A percentile compares a stretch with the other conserved stretches of the same genome.
These are phyloP conservation scores for Dipodomys stephensi DNA, from an alignment of 2,113 vertebrate genomes.

Conservation along the genomic window DNA sequence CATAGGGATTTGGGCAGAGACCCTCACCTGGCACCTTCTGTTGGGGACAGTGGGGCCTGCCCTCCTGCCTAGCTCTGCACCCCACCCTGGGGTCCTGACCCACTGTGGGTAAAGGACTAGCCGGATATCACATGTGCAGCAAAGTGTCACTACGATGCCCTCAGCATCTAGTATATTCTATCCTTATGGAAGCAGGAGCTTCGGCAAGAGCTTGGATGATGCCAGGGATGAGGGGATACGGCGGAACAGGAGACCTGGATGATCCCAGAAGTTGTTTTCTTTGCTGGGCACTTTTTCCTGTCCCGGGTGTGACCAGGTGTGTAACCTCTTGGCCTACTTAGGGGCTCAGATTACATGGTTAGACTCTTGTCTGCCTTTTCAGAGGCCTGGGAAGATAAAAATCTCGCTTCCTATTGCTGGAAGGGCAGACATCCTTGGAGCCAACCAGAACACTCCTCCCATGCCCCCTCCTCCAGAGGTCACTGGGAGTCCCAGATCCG, in stretches of 20 bases:
- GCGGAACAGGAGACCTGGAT: accelerated
- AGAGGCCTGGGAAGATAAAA: not conserved
- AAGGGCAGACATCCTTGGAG: not conserved
- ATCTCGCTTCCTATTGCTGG: not conserved
- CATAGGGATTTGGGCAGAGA: not conserved
- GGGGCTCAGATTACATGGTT: not conserved
- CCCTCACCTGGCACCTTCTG: not conserved
- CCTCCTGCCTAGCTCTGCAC: not conserved
- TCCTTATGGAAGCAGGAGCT: accelerated
- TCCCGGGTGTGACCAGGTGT: not conserved
- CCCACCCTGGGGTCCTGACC: too few relatives aligned
- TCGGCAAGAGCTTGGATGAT: not conserved
- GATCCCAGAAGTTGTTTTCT: not conserved
- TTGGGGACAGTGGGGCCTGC: too few relatives aligned
- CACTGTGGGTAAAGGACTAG: too few relatives aligned
- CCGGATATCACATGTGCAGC: not conserved
- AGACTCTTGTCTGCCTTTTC: not conserved
- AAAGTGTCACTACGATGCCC: not conserved
- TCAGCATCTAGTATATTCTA: not conserved
- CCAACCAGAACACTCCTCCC: not conserved
- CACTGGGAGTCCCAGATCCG: not conserved
- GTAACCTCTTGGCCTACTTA: not conserved
- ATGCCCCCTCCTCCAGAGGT: not conserved
- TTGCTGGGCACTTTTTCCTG: accelerated
- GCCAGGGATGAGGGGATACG: not conserved